A percentile compares a stretch with the other conserved stretches of the same genome.
These are phyloP conservation scores for Apotomis betuletana DNA, from an alignment of 2,888 invertebrate species.

Conservation along the genomic window DNA sequence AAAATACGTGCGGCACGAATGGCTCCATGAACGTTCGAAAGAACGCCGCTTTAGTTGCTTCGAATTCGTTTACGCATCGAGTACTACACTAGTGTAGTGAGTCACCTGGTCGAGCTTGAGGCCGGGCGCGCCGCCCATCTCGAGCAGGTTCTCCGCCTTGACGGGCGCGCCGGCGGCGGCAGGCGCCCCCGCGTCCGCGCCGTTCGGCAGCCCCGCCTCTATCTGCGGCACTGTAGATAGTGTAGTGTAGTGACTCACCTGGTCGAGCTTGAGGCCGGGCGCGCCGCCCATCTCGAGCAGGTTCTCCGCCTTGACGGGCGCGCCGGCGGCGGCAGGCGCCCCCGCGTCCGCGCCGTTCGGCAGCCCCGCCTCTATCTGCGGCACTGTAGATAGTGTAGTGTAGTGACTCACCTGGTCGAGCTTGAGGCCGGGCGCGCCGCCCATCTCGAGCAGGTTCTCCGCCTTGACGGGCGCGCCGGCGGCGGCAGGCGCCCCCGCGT, in stretches of 20 bases:
- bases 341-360: constrained; percentile 57
- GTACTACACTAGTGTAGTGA: neutral
- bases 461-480: constrained; percentile 56
- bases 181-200: constrained; percentile 62
- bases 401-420: constrained; percentile 89
- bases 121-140: constrained; percentile 87
- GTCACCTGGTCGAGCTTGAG: constrained; percentile 94
- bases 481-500: constrained; percentile 60
- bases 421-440: constrained; percentile 90
- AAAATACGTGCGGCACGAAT: no score
- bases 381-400: no score
- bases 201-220: no score
- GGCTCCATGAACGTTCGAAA: no score
- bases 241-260: constrained; percentile 78
- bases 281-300: constrained; percentile 79
- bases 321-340: constrained; percentile 51
- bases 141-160: constrained; percentile 68
- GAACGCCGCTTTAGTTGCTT: no score
- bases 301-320: constrained; percentile 65
- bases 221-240: no score
- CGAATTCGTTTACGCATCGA: no score
- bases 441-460: constrained; percentile 72
- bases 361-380: no score
- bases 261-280: constrained; percentile 94
- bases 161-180: constrained; percentile 51